These are phyloP conservation scores for Rhagonycha lutea DNA, from an alignment of 2,888 invertebrate species.

Conservation along the genomic window DNA sequence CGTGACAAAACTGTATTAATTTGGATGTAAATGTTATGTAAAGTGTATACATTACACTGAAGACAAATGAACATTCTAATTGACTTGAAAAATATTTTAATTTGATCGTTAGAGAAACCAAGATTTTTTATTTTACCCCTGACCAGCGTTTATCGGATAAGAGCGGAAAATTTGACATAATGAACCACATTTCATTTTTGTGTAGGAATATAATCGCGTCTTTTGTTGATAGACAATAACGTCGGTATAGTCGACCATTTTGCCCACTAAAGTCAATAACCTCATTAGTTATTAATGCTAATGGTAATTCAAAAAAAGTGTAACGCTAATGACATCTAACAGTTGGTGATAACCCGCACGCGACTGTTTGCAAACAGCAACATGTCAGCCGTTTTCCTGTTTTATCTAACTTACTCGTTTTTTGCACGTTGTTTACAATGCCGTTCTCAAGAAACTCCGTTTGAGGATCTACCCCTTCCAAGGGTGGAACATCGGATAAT, in stretches of 20 bases:
- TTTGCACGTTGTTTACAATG: constrained; percentile 46
- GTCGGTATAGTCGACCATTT: background rate
- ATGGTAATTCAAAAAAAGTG: background rate
- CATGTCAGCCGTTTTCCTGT: background rate
- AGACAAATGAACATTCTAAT: background rate
- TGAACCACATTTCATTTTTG: background rate
- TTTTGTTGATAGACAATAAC: background rate
- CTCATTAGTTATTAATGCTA: background rate
- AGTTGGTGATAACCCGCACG: background rate
- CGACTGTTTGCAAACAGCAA: background rate
- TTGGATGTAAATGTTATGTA: background rate
- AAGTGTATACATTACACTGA: background rate
- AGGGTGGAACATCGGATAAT: constrained; percentile 41
- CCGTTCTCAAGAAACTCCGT: constrained; percentile 45
- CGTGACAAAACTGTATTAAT: background rate
- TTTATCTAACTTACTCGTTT: constrained; percentile 42
- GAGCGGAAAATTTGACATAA: background rate
- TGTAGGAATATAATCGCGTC: background rate
- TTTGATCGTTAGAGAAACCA: background rate
- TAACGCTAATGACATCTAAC: background rate
- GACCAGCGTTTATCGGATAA: background rate
- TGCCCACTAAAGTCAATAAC: background rate
- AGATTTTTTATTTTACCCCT: background rate
- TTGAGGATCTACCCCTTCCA: constrained; percentile 47
- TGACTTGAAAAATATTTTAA: background rate